Evolutionary conservation across 2,888 invertebrate genomes (phyloP), one percentile per base, ranked within the genome.

Genomic region (Arge pagana): DNA sequence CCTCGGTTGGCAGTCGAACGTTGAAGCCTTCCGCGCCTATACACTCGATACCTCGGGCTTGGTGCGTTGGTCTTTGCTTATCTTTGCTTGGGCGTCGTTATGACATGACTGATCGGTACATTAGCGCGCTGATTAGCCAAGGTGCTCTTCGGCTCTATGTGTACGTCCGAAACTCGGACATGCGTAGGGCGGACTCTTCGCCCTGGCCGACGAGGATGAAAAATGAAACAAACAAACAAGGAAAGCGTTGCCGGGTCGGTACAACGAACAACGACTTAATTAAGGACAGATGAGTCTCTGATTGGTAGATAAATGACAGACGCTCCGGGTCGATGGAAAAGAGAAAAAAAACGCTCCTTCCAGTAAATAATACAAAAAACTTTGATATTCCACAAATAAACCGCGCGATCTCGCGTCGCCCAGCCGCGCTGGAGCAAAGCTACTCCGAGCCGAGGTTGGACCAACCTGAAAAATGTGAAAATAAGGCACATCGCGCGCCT

Each of bases 51-150:
- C n/a, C n/a, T 33, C 33, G 13, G 7, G 31, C 43, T 43, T 24
- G 16, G 42, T 45, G n/a, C 45, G n/a, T 33, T 35, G 45, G 31
- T 23, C 45, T 33, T n/a, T 13, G 54, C 59, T 68, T 63, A 61
- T 65, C 62, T 62, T 48, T 52, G 35, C 48, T 56, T 11, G 36
- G 61, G 55, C 60, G 60, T 43, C 52, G 52, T 56, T 53, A 60
- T 58, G 60, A 66, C 66, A 70, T 72, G 72, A 72, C 70, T 63
- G 69, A 72, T 72, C 69, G 69, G 51, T 69, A 65, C 72, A 72
- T 72, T 72, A 72, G 68, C 61, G 60, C 40, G 58, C 62, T 66
- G 72, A 72, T 71, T 70, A n/a, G n/a, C n/a, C n/a, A n/a, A n/a
- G 70, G 67, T 55, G 54, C 10, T 10, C 15, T 30, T 43, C 18